Evolutionary conservation across 2,797 vertebrate genomes (phyloP).

Genomic region (Catamblyrhynchus diadema): DNA sequence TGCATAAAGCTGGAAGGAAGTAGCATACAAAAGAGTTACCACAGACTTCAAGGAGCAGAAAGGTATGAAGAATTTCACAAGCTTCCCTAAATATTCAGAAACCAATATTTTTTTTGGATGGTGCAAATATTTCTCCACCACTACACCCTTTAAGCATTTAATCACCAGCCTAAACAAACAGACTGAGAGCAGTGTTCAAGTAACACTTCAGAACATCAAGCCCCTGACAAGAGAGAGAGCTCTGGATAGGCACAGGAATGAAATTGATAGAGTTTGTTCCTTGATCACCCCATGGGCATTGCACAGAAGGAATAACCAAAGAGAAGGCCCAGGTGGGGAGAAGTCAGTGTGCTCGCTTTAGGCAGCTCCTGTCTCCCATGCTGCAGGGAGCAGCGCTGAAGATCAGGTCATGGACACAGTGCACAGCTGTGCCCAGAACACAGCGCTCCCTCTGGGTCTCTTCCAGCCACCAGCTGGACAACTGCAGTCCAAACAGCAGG

Average conservation of each 20-base stretch:
- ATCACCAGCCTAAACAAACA: neutral
- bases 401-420: neutral
- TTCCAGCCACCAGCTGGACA: neutral
- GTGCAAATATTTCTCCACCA: neutral
- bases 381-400: neutral
- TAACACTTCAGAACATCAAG: neutral
- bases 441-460: neutral
- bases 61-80: constrained; percentile 17
- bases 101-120: neutral
- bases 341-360: neutral
- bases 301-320: neutral
- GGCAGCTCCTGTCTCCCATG: neutral
- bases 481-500: neutral
- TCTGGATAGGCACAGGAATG: neutral
- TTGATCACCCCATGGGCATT: neutral
- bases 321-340: neutral
- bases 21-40: neutral
- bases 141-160: neutral
- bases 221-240: neutral
- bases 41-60: constrained; percentile 1
- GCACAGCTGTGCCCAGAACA: neutral
- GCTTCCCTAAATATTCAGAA: neutral
- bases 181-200: neutral
- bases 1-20: constrained; percentile 7
- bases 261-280: neutral